Evolutionary conservation across 2,888 invertebrate genomes (phyloP), one percentile per base, ranked within the genome.

Genomic region (Cistogaster globosa): DNA sequence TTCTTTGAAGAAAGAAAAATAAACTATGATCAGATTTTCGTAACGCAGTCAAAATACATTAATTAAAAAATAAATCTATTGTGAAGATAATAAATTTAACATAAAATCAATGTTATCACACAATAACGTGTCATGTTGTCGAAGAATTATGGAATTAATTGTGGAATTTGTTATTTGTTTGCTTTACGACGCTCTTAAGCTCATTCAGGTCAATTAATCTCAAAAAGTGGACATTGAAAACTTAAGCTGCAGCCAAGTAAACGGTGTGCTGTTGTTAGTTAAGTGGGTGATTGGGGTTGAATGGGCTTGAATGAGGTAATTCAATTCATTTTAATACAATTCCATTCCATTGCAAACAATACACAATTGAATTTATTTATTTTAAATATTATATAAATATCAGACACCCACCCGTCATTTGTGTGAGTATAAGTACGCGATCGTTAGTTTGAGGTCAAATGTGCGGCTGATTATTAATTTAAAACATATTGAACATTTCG

Each of bases 391-490:
- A 4, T 6, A 38, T 38, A 38, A 11, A 38, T 7, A 38, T 38
- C 7, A 38, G 38, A 2, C 38, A 38, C 4, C 38, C 38, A 38
- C 4, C 26, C 26, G 26, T 26, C 26, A 26, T 26, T 26, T 26
- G 26, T 26, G 26, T 26, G 4, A 4, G 2, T 26, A 26, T 26
- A 26, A 26, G 26, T 26, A 26, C 26, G 1, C 4, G 26, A 26
- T 26, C 26, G 26, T 26, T 45, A 14, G 45, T 74, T 68, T 68
- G 45, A 74, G 81, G 81, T 81, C 68, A 81, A 81, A 62, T 75
- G 55, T 81, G 58, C 58, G 74, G 81, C 55, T 62, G 81, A 75
- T 75, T 48, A 75, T 75, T 69, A 63, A 75, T 57, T 69, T 63
- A 55, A 69, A 75, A 75, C 45, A 81, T 69, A 63, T 75, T 63